Evolutionary conservation across 2,888 invertebrate genomes (phyloP).

Genomic region (Chirona hameri): DNA sequence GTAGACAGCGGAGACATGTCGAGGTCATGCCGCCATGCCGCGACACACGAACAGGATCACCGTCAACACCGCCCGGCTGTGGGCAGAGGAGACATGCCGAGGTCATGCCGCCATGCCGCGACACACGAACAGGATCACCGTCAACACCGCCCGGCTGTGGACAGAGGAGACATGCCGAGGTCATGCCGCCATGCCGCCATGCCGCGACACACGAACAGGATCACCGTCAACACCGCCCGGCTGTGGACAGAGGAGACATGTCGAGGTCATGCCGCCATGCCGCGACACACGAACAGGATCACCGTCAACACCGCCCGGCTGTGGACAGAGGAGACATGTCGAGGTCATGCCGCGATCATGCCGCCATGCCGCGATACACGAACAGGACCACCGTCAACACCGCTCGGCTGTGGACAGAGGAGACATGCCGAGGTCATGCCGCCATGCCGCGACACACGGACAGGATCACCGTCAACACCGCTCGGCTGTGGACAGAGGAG

Average conservation of each 20-base stretch:
- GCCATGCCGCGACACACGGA: conserved; percentile 87
- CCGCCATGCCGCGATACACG: conserved; percentile 81
- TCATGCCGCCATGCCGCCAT: conserved; percentile 85
- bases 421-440: conserved; percentile 80
- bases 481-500: conserved; percentile 57
- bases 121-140: conserved; percentile 78
- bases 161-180: conserved; percentile 36
- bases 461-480: conserved; percentile 72
- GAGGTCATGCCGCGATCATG: conserved; percentile 76
- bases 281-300: conserved; percentile 80
- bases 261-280: conserved; percentile 55
- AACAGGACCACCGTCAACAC: conserved; percentile 79
- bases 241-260: conserved; percentile 51
- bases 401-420: conserved; percentile 58
- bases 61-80: conserved; percentile 70
- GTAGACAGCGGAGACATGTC: conserved; percentile 44
- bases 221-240: conserved; percentile 69
- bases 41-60: conserved; percentile 80
- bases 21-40: conserved; percentile 59
- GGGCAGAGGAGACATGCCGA: conserved; percentile 63
- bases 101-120: conserved; percentile 87
- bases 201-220: conserved; percentile 82
- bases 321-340: conserved; percentile 44
- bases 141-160: conserved; percentile 68
- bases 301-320: conserved; percentile 73